These are phyloP conservation scores for Morone saxatilis DNA, from an alignment of 2,113 vertebrate species.

Conservation along the genomic window DNA sequence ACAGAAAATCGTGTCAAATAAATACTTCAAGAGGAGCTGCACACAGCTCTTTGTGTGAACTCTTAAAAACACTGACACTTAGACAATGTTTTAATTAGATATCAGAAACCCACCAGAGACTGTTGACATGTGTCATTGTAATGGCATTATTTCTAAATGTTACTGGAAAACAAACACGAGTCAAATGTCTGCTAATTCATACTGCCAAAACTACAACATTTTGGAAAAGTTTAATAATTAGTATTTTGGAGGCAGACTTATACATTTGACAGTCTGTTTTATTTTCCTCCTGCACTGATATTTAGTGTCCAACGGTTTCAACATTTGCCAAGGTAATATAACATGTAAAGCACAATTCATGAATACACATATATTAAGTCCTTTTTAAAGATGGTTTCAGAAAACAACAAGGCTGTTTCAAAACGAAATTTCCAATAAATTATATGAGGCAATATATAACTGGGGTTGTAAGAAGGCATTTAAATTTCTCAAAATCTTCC, in stretches of 20 bases:
- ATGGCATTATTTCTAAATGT: neutral
- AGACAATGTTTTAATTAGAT: too few species aligned
- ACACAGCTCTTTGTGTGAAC: neutral
- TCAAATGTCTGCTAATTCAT: neutral
- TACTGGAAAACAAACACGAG: neutral
- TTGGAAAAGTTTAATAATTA: too few species aligned
- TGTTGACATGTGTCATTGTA: neutral
- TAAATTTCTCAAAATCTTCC: neutral
- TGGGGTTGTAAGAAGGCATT: neutral
- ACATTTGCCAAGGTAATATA: neutral
- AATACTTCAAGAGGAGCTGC: neutral
- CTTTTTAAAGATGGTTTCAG: neutral
- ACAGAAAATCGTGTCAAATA: neutral
- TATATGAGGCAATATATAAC: neutral
- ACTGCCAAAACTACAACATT: neutral
- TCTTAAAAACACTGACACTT: too few species aligned
- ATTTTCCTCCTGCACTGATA: neutral
- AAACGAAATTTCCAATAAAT: neutral
- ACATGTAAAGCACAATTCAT: neutral
- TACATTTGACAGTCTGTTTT: neutral
- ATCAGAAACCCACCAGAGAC: neutral
- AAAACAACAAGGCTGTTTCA: conserved; percentile 2
- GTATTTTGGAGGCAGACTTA: neutral
- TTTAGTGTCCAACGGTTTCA: neutral
- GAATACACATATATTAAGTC: too few species aligned